These are phyloP conservation scores for Hepsetus odoe DNA, from an alignment of 2,113 vertebrate genomes.

Conservation along the genomic window DNA sequence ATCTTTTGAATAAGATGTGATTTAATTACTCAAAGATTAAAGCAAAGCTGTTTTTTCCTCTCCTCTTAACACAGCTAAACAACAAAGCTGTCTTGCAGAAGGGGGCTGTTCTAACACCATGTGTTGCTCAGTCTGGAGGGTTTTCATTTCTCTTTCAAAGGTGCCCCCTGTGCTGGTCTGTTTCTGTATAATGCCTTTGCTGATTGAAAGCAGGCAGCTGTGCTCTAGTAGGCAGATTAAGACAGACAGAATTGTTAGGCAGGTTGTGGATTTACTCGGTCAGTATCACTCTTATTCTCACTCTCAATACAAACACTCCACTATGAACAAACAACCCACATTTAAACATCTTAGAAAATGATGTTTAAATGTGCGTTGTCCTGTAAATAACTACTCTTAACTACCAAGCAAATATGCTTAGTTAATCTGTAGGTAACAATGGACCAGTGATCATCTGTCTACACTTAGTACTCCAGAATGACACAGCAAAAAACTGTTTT, in stretches of 20 bases:
- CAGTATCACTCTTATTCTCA: neutral
- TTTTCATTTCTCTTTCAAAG: neutral
- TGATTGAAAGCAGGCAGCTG: constrained; percentile 1
- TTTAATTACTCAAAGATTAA: neutral
- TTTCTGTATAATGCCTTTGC: neutral
- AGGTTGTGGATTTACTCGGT: neutral
- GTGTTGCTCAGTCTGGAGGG: constrained; percentile 1
- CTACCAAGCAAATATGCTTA: too few species aligned
- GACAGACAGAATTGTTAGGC: neutral
- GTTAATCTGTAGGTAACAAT: too few species aligned
- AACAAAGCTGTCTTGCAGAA: neutral
- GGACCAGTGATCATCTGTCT: too few species aligned
- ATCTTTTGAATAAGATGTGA: neutral
- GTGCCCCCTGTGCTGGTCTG: neutral
- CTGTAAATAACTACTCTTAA: too few species aligned
- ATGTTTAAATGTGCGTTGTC: neutral
- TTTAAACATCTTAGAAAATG: neutral
- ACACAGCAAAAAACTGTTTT: too few species aligned
- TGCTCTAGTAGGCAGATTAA: neutral
- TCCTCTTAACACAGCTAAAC: neutral
- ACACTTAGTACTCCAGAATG: too few species aligned
- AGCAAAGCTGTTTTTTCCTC: neutral
- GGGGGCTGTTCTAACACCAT: neutral
- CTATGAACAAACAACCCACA: neutral
- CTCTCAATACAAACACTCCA: neutral